These are phyloP conservation scores for Sander vitreus DNA, from an alignment of 2,113 vertebrate genomes.

Conservation along the genomic window DNA sequence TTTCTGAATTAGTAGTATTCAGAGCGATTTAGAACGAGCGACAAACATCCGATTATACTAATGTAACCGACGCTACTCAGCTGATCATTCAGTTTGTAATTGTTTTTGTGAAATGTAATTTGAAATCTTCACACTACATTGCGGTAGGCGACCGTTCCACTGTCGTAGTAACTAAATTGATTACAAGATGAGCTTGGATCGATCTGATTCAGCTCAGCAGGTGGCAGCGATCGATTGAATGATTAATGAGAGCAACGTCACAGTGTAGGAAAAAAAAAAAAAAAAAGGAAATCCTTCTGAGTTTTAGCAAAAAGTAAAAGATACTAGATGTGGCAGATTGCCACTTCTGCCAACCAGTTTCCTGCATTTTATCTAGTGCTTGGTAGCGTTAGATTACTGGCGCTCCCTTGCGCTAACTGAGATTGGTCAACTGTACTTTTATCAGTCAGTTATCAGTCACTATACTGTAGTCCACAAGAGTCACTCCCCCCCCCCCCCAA, in stretches of 20 bases:
- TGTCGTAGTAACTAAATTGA: too few relatives aligned
- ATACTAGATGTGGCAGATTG: not conserved
- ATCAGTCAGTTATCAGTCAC: not conserved
- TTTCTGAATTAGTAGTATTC: not conserved
- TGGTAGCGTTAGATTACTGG: not conserved
- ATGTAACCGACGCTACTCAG: too few relatives aligned
- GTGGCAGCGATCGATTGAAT: not conserved
- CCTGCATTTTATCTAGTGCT: not conserved
- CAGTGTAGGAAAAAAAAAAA: not conserved
- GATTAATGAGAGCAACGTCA: not conserved
- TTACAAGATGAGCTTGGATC: not conserved
- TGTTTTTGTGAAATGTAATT: too few relatives aligned
- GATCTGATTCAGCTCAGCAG: not conserved
- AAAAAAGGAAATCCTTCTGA: not conserved
- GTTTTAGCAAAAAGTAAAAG: not conserved
- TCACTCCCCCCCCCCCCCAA: not conserved
- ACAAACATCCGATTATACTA: too few relatives aligned
- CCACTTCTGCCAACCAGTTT: not conserved
- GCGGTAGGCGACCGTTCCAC: too few relatives aligned
- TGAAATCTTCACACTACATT: too few relatives aligned
- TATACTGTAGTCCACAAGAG: too few relatives aligned
- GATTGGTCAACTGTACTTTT: not conserved
- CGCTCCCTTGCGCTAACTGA: not conserved
- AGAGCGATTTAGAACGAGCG: not conserved
- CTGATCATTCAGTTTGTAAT: too few relatives aligned